Conservation (phyloP, 2,113 vertebrate genomes). For the Tragelaphus scriptus region DNA sequence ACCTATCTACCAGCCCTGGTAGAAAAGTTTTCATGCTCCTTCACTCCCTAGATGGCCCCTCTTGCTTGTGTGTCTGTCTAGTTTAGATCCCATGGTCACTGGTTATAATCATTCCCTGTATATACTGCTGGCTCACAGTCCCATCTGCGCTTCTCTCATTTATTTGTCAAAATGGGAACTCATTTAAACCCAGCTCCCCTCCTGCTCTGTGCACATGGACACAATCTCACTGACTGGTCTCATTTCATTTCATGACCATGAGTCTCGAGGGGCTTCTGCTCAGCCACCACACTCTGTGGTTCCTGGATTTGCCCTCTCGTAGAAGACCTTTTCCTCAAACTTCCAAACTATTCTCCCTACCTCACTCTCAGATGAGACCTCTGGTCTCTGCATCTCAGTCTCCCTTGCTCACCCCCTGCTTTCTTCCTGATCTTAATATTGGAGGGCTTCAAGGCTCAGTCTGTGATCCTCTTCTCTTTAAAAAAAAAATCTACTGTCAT, state of each 20-base stretch:
- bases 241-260: background rate
- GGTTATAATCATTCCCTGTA: background rate
- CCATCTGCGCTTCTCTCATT: background rate
- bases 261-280: background rate
- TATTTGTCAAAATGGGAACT: background rate
- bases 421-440: background rate
- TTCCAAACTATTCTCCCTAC: background rate
- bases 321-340: background rate
- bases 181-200: background rate
- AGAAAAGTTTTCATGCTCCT: background rate
- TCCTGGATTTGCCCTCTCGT: background rate
- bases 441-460: background rate
- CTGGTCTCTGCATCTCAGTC: background rate
- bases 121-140: background rate
- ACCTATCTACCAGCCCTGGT: background rate
- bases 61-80: background rate
- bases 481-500: background rate
- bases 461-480: background rate
- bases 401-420: background rate
- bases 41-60: background rate
- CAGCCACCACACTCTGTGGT: background rate
- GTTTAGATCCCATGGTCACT: background rate
- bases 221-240: background rate
- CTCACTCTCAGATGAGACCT: background rate
- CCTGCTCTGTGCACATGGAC: background rate